A percentile compares a stretch with the other conserved stretches of the same genome.
Conservation (phyloP, 2,888 invertebrate species). For the Graphium colonna region DNA sequence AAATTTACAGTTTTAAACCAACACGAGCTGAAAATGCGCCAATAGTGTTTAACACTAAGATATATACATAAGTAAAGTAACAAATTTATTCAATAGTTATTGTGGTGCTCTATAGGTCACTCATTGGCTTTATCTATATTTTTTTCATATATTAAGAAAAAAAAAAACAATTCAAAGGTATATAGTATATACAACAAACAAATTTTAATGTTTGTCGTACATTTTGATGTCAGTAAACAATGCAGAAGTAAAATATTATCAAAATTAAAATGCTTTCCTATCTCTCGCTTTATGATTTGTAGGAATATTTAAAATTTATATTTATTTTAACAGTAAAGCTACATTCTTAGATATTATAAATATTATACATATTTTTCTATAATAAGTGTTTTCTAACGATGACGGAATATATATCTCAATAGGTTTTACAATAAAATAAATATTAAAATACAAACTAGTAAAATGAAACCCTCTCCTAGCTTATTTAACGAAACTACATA, state of each 20-base stretch:
- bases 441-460: conserved; percentile 11
- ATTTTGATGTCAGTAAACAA: too few species aligned
- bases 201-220: too few species aligned
- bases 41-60: conserved; percentile 14
- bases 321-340: background rate
- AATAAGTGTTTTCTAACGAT: background rate
- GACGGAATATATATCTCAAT: conserved; percentile 2
- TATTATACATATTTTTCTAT: background rate
- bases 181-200: too few species aligned
- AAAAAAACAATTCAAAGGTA: too few species aligned
- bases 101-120: too few species aligned
- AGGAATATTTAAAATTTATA: background rate
- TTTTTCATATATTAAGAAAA: too few species aligned
- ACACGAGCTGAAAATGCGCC: background rate
- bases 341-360: background rate
- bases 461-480: conserved; percentile 6
- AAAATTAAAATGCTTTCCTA: too few species aligned
- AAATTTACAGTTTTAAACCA: conserved; percentile 11
- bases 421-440: conserved; percentile 7
- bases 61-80: conserved; percentile 1
- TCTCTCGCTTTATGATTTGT: background rate
- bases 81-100: background rate
- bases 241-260: too few species aligned
- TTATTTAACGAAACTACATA: conserved; percentile 1
- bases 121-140: too few species aligned